Conservation (phyloP, 2,888 invertebrate species). For the Teinopalpus imperialis region DNA sequence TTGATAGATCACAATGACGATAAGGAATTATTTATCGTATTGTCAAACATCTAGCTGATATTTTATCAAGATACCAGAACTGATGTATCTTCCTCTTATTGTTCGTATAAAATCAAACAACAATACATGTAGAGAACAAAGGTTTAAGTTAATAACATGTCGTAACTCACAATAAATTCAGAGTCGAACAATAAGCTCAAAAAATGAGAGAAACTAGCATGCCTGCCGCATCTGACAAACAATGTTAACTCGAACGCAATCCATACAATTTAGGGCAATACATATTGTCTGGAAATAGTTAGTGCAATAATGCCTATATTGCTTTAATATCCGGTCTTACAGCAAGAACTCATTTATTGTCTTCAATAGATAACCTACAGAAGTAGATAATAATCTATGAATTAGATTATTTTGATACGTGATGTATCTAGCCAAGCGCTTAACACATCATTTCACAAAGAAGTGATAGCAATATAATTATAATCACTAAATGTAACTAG, state of each 20-base stretch:
- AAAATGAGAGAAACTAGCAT: conserved; percentile 26
- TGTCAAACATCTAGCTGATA: conserved; percentile 7
- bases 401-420: too few species aligned
- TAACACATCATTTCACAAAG: too few species aligned
- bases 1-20: conserved; percentile 1
- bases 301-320: too few species aligned
- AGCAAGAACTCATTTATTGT: too few species aligned
- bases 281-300: too few species aligned
- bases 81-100: conserved; percentile 17
- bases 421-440: too few species aligned
- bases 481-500: too few species aligned
- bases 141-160: conserved; percentile 22
- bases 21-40: conserved; percentile 8
- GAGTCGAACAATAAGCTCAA: conserved; percentile 22
- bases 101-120: conserved; percentile 21
- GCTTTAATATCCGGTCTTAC: too few species aligned
- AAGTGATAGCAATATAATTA: too few species aligned
- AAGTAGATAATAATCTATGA: too few species aligned
- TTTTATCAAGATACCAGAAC: conserved; percentile 12
- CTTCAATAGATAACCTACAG: too few species aligned
- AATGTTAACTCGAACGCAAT: conserved; percentile 20
- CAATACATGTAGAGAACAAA: conserved; percentile 22
- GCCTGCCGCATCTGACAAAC: conserved; percentile 19
- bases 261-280: too few species aligned
- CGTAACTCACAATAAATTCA: conserved; percentile 26